Evolutionary conservation across 2,113 vertebrate species (phyloP), one percentile per base, ranked within the genome.

Genomic region (Corythaixoides concolor): DNA sequence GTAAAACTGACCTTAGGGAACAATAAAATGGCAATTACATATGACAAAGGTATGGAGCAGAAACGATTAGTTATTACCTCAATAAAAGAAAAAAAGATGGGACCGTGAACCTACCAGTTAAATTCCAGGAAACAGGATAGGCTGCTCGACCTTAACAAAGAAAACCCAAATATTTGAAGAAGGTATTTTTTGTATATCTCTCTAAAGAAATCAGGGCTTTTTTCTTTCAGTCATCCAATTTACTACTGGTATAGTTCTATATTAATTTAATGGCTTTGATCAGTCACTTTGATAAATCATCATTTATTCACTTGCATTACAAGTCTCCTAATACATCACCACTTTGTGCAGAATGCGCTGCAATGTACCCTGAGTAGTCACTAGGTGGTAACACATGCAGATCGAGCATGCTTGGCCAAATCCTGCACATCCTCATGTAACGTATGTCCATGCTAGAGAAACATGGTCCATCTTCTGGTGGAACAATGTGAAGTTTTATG

Each of bases 11-110:
- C 97, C 97, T 96, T 93, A 37, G 93, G 97, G 97, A 98, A 97
- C 97, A 95, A 96, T 98, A 98, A 98, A 98, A 95, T 95, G 94
- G 90, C 96, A 98, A 98, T 98, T 98, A 97, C 28, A 9, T 97
- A 97, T 94, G 98, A 98, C 97, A 97, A 95, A 97, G 90, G 87
- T 95, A 84, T 41, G 24, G 88, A 97, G 91, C 28, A 96, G 93
- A 98, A 97, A 93, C 82, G 3, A 91, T 98, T 98, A 97, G 93
- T 98, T 98, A 97, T 95, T 96, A 91, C 89, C 74, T 89, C 82
- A 97, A 86, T 97, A 98, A 98, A 98, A 98, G 59, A 92, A 84
- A 88, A 96, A 97, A 97, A 96, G 95, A 97, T 96, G 70, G 73
- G 75, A 94, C 72, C 23, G 33, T 96, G 97, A 97, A 97, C 90